Base-by-base conservation (phyloP, 2,797 vertebrate genomes). In the Podarcis siculus region DNA sequence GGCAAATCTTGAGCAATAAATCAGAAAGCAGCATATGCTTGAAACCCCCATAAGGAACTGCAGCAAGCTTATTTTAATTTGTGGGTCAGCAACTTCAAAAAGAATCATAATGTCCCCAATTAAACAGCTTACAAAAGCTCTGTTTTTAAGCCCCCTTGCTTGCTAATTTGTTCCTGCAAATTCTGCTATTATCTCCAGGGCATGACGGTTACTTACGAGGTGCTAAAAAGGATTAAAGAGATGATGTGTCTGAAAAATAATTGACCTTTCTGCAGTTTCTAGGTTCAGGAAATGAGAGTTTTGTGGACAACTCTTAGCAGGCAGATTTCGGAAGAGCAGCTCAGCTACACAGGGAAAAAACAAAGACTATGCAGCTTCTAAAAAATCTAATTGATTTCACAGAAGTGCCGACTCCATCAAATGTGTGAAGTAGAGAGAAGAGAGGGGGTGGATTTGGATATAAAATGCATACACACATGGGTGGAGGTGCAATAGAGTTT, bases 151-250 rank as follows among this genome's bases (percentile, higher is more conserved):
- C 71, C 67, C 89, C 87, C 91, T 94, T 93, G 91, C 91, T 86
- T 86, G 32, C 83, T 92, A 91, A 93, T 95, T 94, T 95, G 83
- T 89, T 95, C 90, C 91, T 86, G 58, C 88, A 86, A 92, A 86
- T 86, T 92, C 66, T 92, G 37, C 37, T 82, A 19, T 85, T 93
- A 13, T 95, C 89, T 94, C 83, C 89, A 88, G 85, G 89, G 66
- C 75, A 64, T 76, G 82, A 83, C 67, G 82, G 87, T 90, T 90
- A 85, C 67, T 90, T 90, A 85, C 61, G 82, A 94, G 85, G 79
- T 83, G 79, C 75, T 90, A 95, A 93, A 93, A 66, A 71, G 92
- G 21, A 95, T 94, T 94, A 94, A 73, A 67, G 86, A 94, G n/a
- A 64, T 92, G 88, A 42, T 69, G 90, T 49, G 82, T 91, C 82